Conservation (phyloP, 2,888 invertebrate species). For the Xestoiulus laeticollis region DNA sequence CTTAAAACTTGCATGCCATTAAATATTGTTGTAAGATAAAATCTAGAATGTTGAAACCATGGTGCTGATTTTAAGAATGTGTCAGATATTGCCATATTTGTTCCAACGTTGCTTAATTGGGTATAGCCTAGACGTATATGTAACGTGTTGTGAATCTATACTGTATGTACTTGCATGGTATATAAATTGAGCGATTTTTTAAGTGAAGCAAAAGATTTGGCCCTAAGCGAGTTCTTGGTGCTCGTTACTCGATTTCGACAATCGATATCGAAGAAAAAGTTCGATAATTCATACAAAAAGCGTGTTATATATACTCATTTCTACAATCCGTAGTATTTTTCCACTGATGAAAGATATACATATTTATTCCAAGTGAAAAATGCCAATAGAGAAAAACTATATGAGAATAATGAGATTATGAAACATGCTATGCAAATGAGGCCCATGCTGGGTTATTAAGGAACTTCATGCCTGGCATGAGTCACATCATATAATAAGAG, state of each 20-base stretch:
- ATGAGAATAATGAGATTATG: no score
- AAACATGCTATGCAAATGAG: background rate
- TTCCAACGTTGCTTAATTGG: background rate
- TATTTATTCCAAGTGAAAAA: no score
- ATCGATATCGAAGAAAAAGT: slow-evolving; percentile 35
- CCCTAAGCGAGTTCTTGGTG: slow-evolving; percentile 23
- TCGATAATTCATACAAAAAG: slow-evolving; percentile 31
- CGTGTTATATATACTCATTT: background rate
- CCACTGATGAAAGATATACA: background rate
- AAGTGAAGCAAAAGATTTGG: slow-evolving; percentile 43
- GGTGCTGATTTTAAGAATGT: no score
- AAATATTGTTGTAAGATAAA: no score
- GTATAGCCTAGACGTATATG: background rate
- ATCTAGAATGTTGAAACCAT: no score
- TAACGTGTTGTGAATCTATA: background rate
- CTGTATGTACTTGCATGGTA: background rate
- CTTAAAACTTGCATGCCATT: no score
- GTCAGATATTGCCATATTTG: no score
- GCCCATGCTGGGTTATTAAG: no score
- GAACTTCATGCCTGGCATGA: no score
- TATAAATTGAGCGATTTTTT: slow-evolving; percentile 33
- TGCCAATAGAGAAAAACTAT: no score
- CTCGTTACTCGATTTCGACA: slow-evolving; percentile 34
- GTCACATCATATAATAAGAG: no score
- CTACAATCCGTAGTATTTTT: background rate